phyloP scores from a whole-genome alignment of 2,888 invertebrate species.

The Eucriotettix oculatus region DNA sequence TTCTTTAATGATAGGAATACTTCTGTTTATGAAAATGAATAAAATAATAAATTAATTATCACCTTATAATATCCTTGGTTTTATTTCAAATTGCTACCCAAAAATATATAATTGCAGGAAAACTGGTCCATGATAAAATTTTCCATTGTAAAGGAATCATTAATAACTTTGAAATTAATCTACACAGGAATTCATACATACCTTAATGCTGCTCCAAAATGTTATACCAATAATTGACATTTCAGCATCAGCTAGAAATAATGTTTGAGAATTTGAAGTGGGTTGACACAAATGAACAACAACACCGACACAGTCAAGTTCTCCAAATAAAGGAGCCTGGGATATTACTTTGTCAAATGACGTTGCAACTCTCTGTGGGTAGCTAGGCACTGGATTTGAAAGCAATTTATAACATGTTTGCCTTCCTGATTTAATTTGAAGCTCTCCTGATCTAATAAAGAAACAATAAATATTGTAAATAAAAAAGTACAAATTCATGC shows the following conservation, averaged over 20 bases:
- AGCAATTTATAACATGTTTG: too few species aligned
- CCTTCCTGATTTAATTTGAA: too few species aligned
- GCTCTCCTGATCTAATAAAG: too few species aligned
- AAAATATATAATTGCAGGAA: too few species aligned
- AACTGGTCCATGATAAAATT: background rate
- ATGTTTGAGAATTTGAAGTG: slow-evolving; percentile 31
- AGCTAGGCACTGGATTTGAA: background rate
- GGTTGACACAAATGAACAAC: slow-evolving; percentile 38
- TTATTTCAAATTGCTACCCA: too few species aligned
- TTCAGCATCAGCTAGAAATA: slow-evolving; percentile 39
- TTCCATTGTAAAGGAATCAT: background rate
- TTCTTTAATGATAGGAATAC: too few species aligned
- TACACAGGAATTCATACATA: slow-evolving; percentile 11
- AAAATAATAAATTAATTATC: too few species aligned
- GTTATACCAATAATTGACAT: slow-evolving; percentile 35
- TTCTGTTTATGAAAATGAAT: too few species aligned
- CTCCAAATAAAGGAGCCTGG: slow-evolving; percentile 36
- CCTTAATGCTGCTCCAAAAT: slow-evolving; percentile 35
- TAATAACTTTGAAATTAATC: background rate
- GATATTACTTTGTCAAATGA: background rate
- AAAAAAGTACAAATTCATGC: too few species aligned
- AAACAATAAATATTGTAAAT: too few species aligned
- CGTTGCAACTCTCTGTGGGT: background rate
- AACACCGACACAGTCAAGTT: slow-evolving; percentile 57
- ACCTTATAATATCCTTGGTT: too few species aligned